Conservation (phyloP, 2,113 vertebrate species). For the Ellobius talpinus region DNA sequence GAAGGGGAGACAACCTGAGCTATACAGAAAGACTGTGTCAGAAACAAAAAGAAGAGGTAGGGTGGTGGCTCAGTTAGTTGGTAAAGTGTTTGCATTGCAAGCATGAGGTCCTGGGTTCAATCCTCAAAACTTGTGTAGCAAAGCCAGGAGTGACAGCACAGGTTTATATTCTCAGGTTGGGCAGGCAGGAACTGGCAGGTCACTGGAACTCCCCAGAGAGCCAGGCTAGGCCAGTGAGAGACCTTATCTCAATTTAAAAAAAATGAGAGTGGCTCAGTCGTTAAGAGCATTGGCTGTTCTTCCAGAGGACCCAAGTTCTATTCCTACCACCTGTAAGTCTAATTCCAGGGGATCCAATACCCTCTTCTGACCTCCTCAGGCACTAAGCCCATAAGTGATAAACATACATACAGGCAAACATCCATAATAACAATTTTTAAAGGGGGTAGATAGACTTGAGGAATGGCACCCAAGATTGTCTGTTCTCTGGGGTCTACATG, state of each 20-base stretch:
- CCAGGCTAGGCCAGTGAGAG: not conserved
- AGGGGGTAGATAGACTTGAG: not conserved
- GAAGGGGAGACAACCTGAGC: no score
- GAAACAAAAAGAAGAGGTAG: not conserved
- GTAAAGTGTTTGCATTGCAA: not conserved
- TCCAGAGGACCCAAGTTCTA: not conserved
- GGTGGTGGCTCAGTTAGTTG: no score
- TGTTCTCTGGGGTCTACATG: no score
- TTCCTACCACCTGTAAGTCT: not conserved
- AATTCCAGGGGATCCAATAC: not conserved
- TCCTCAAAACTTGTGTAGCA: not conserved
- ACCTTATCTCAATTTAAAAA: not conserved
- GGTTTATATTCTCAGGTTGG: not conserved
- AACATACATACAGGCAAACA: not conserved
- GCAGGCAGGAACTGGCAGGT: not conserved
- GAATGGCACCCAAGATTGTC: not conserved
- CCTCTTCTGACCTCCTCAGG: not conserved
- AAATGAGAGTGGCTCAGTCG: not conserved
- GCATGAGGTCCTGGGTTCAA: not conserved
- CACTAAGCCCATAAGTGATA: not conserved
- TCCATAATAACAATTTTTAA: not conserved
- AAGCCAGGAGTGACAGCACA: not conserved
- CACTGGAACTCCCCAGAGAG: not conserved
- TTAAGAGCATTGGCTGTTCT: not conserved
- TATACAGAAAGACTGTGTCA: not conserved